Evolutionary conservation across 2,888 invertebrate genomes (phyloP).

Genomic region (Druceiella hillmani): DNA sequence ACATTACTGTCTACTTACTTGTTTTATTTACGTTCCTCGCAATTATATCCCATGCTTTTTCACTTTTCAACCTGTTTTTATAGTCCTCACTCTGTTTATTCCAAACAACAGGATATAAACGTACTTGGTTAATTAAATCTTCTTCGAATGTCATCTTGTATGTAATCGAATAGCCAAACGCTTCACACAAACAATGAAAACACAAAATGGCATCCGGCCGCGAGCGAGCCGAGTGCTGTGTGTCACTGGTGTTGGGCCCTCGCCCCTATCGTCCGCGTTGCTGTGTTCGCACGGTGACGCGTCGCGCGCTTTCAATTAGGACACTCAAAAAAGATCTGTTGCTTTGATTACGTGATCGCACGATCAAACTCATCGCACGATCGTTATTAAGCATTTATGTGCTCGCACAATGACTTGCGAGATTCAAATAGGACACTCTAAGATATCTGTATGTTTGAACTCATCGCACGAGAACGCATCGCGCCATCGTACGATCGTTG

Average conservation of each 20-base stretch:
- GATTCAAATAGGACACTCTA: no score
- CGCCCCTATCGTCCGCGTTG: slow-evolving; percentile 4
- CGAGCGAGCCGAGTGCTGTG: background rate
- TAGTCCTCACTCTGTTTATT: slow-evolving; percentile 8
- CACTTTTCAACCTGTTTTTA: no score
- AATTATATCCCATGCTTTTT: no score
- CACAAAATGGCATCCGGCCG: slow-evolving; percentile 7
- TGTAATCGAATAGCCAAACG: slow-evolving; percentile 8
- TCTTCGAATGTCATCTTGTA: slow-evolving; percentile 7
- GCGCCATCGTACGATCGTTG: no score
- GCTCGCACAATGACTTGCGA: background rate
- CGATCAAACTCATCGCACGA: slow-evolving; percentile 8
- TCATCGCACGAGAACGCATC: no score
- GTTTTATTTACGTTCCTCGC: no score
- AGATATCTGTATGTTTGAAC: no score
- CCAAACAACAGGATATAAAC: slow-evolving; percentile 8
- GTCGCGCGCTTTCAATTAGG: slow-evolving; percentile 8
- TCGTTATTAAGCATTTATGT: background rate
- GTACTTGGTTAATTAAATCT: slow-evolving; percentile 9
- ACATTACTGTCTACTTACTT: no score
- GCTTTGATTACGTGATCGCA: slow-evolving; percentile 7
- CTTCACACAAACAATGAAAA: slow-evolving; percentile 8
- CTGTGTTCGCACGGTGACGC: no score
- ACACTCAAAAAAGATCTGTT: slow-evolving; percentile 7
- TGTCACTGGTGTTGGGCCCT: slow-evolving; percentile 2